Base-by-base conservation (phyloP, 2,113 vertebrate species). In the Eptesicus fuscus region DNA sequence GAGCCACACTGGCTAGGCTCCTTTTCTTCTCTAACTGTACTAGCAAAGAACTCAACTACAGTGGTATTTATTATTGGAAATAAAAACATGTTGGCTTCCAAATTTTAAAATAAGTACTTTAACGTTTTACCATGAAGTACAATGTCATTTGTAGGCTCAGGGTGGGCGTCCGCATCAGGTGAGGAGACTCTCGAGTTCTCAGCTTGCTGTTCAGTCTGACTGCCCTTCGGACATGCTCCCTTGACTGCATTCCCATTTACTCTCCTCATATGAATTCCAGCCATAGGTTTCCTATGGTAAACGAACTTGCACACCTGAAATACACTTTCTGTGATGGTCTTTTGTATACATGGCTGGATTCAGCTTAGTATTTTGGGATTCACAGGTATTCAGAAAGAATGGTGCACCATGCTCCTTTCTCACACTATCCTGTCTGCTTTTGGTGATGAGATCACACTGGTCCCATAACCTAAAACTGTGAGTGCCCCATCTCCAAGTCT, bases 101-200 rank as follows among this genome's bases (percentile, higher is more conserved):
- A 13, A 61, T 10, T 59, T 35, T 22, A 69, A 80, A 88, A 10
- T 23, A 42, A 35, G 37, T 5, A 30, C 32, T 51, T 74, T 9
- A 84, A 8, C 1, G 49, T 42, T 23, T 40, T 9, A 18, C 65
- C 17, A 35, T 28, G 12, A 20, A 67, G 47, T 18, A 35, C n/a
- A 30, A 56, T 7, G 20, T 12, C 40, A 18, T 9, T 0, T 9
- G 10, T 2, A 20, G 28, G 35, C 4, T 37, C 3, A 11, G 12
- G 47, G 28, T 3, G 16, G 53, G 67, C 9, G 3, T 4, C 16
- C 5, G 8, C 9, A 28, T 4, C 28, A 35, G 35, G 59, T 35
- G 2, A 44, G 59, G 11, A 18, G 3, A 37, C 4, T 28, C 56
- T 37, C 30, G 28, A 12, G 79, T n/a, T 84, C 71, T 25, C 8